Base-by-base conservation (phyloP, 2,888 invertebrate genomes). In the Syrista parreyssii region DNA sequence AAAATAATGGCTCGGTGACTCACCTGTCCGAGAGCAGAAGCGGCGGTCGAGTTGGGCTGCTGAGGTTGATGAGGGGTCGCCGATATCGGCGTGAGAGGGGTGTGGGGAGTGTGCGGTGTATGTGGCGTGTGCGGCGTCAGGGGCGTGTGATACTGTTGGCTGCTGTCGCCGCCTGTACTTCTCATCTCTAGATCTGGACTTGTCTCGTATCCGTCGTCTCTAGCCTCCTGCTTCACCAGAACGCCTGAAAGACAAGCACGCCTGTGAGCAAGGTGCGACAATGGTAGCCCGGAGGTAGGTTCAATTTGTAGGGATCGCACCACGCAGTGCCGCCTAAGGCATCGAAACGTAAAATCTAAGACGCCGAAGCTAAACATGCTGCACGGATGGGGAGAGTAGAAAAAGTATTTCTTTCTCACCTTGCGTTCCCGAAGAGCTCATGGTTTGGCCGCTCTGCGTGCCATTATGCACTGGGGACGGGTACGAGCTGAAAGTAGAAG, bases 161-260 rank as follows among this genome's bases (percentile, higher is more conserved):
- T 87, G 84, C 90, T 91, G 88, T 91, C 91, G 88, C 91, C 91
- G 72, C 91, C 91, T 85, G 89, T 91, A 86, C 91, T 91, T 82
- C 91, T 88, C 89, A 93, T 91, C 90, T 93, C 92, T 89, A 93
- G 92, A 90, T 93, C 93, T 83, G 93, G 96, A 92, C 96, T 96
- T 86, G 97, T 97, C 93, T 97, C 97, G 93, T 97, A 97, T 84
- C 97, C 97, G 93, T 97, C 97, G 93, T 97, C 97, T 89, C 96
- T 95, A 88, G 95, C 95, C 93, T 97, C 97, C 88, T 94, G 93
- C 82, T 91, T 91, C 86, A 91, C 91, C 90, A 91, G 85, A 82
- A 91, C 87, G 79, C 91, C 91, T 91, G 83, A 71, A 71, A 71
- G 0, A 71, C 31, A 36, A 1, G 12, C 1, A 30, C 9, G 69